Conservation (phyloP, 2,888 invertebrate genomes). For the Pachliopta kotzebuea region DNA sequence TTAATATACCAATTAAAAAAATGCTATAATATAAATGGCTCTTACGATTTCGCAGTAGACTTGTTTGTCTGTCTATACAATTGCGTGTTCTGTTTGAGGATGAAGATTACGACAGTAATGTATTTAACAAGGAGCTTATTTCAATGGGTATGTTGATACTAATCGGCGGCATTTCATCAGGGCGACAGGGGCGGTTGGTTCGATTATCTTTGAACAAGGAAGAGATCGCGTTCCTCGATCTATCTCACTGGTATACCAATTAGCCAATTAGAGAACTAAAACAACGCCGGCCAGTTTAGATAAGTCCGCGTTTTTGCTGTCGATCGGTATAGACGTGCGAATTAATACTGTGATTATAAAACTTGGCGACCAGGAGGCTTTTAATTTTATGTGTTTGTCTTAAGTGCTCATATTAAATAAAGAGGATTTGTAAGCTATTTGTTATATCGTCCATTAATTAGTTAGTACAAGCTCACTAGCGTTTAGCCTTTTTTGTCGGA, state of each 20-base stretch:
- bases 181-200: conserved; percentile 53
- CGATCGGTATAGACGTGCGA: conserved; percentile 28
- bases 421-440: conserved; percentile 2
- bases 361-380: conserved; percentile 39
- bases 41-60: conserved; percentile 4
- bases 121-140: conserved; percentile 56
- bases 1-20: too few species aligned
- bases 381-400: conserved; percentile 9
- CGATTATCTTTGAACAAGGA: conserved; percentile 67
- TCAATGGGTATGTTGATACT: conserved; percentile 66
- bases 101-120: conserved; percentile 31
- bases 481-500: background rate
- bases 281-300: conserved; percentile 56
- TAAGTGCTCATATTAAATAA: conserved; percentile 8
- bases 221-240: conserved; percentile 70
- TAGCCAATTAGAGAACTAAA: conserved; percentile 76
- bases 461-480: background rate
- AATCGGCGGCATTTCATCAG: conserved; percentile 73
- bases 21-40: conserved; percentile 15
- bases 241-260: conserved; percentile 74
- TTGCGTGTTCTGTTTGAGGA: conserved; percentile 18
- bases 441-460: conserved; percentile 2
- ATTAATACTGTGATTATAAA: conserved; percentile 38
- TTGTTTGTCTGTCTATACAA: conserved; percentile 12
- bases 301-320: conserved; percentile 57